phyloP scores from a whole-genome alignment of 1,140 invertebrate genomes.

The Tetramorium alpestre region DNA sequence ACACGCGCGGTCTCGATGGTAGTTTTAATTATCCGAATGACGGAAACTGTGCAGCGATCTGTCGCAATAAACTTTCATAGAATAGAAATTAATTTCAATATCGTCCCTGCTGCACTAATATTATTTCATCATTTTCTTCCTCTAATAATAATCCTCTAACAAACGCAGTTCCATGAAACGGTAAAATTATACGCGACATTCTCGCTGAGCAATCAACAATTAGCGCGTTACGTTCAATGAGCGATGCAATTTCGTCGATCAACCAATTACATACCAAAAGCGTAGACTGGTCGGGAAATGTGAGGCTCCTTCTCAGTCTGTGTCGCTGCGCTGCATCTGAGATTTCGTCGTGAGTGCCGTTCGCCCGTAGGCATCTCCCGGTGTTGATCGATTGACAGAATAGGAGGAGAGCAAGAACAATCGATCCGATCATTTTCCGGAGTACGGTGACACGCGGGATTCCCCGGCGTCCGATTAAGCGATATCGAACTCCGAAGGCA shows the following conservation, averaged over 20 bases:
- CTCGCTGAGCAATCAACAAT: neutral
- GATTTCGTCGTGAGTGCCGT: neutral
- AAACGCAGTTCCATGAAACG: neutral
- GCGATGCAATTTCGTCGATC: constrained; percentile 1
- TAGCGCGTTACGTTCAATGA: neutral
- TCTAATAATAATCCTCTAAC: neutral
- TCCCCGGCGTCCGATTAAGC: constrained; percentile 16
- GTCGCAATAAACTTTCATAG: neutral
- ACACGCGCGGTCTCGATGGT: neutral
- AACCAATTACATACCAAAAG: constrained; percentile 77
- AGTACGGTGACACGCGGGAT: neutral
- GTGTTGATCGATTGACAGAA: constrained; percentile 38
- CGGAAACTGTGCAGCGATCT: neutral
- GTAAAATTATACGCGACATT: neutral
- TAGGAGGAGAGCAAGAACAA: constrained; percentile 49
- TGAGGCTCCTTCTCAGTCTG: constrained; percentile 69
- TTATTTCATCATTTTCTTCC: neutral
- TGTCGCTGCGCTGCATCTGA: neutral
- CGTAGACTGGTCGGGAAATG: constrained; percentile 75
- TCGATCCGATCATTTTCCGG: constrained; percentile 36
- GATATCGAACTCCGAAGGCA: constrained; percentile 15
- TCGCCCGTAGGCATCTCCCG: constrained; percentile 2
- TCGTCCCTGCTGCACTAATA: neutral
- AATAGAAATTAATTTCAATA: neutral
- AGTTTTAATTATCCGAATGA: constrained; percentile 17